Base-by-base conservation (phyloP, 2,797 vertebrate genomes). In the Pseudochaenichthys georgianus region DNA sequence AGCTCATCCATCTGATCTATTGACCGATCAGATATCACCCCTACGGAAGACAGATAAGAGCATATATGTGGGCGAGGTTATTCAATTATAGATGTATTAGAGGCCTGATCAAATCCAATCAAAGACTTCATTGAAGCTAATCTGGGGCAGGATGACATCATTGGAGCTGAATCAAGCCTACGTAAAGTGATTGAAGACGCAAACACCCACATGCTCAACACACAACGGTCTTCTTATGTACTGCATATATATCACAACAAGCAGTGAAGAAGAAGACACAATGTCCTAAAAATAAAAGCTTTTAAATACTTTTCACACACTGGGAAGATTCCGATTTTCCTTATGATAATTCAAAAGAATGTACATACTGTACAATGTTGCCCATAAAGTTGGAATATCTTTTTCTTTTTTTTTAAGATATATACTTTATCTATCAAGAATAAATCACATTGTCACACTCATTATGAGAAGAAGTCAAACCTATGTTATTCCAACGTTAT, bases 61-160 rank as follows among this genome's bases (percentile, higher is more conserved):
- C 75, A 81, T 60, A 86, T 67, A 81, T 60, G 83, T 85, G 78
- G 88, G 88, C 11, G 31, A 60, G 43, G 52, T 80, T 73, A 91
- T 92, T 89, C 23, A 86, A 85, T 92, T 90, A 86, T n/a, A 46
- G 50, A 51, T 71, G 42, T 70, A 84, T 82, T 64, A 78, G 64
- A 50, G 61, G 55, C 68, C 46, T 9, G 48, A 86, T 80, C 2
- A 67, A 88, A 91, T 89, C 63, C 58, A 88, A 86, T 91, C 64
- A 85, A 66, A 84, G 68, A 55, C 46, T 78, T 81, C 50, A 81
- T 70, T 77, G 63, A 64, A 1, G 73, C 55, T 82, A 83, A 85
- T 89, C 57, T 53, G 55, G 81, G 50, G 66, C 45, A 66, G 71
- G 50, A 52, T 77, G 83, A 85, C 60, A 51, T 74, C 64, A 87